Percentiles rank a stretch among this genome's conserved stretches.
Evolutionary conservation across 1,140 invertebrate genomes (phyloP).

Genomic region (Megalopta genalis): DNA sequence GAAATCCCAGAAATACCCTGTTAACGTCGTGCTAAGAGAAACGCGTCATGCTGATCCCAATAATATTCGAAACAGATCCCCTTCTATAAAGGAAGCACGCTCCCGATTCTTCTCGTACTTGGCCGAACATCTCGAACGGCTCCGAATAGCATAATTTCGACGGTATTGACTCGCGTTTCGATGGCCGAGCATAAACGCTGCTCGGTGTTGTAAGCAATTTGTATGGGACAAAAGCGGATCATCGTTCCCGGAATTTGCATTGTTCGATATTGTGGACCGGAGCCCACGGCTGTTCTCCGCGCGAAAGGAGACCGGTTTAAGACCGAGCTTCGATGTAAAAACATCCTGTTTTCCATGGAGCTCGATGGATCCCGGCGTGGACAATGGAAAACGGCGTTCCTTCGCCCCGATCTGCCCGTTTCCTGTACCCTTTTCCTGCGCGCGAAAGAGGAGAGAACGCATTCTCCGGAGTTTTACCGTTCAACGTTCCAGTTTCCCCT

Average conservation of each 20-base stretch:
- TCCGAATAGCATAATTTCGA: background rate
- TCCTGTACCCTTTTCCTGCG: conserved; percentile 8
- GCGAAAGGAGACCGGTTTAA: conserved; percentile 15
- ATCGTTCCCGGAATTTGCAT: conserved; percentile 14
- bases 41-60: no score
- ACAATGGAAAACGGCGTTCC: conserved; percentile 18
- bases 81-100: no score
- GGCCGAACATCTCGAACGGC: background rate
- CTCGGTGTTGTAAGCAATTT: conserved; percentile 8
- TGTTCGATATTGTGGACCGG: conserved; percentile 1
- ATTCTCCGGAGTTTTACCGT: conserved; percentile 50
- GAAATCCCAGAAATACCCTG: no score
- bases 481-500: conserved; percentile 49
- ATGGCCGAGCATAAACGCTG: background rate
- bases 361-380: conserved; percentile 15
- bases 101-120: no score
- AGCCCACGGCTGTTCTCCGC: background rate
- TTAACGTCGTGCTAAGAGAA: no score
- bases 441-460: conserved; percentile 19
- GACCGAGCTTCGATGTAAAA: conserved; percentile 32
- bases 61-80: no score
- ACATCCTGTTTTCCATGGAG: conserved; percentile 1
- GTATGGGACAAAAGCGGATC: conserved; percentile 5
- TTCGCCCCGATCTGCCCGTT: conserved; percentile 17
- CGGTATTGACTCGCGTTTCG: background rate